These are phyloP conservation scores for Cosmia pyralina DNA, from an alignment of 2,888 invertebrate genomes.

Conservation along the genomic window DNA sequence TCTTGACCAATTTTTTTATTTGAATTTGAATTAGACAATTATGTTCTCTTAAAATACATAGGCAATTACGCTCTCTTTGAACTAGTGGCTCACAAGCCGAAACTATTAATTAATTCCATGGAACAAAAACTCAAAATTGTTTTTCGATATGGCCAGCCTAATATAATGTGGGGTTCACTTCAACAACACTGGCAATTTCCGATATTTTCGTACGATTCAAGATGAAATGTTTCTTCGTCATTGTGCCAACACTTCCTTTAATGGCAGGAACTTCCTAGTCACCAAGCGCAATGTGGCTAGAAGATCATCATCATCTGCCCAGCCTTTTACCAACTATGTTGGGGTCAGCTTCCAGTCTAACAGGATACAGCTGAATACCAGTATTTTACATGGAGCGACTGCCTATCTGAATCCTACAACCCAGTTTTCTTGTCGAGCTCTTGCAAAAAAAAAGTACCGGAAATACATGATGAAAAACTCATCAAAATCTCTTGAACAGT, in stretches of 20 bases:
- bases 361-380: not conserved
- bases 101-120: slow-evolving; percentile 9
- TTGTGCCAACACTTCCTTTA: too few relatives aligned
- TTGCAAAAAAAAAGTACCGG: not conserved
- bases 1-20: too few relatives aligned
- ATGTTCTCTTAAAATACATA: slow-evolving; percentile 35
- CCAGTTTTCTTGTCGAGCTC: not conserved
- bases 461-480: not conserved
- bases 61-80: slow-evolving; percentile 24
- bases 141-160: not conserved
- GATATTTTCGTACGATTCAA: too few relatives aligned
- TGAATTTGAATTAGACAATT: slow-evolving; percentile 15
- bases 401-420: too few relatives aligned
- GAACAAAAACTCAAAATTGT: slow-evolving; percentile 1
- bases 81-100: slow-evolving; percentile 1
- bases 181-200: too few relatives aligned
- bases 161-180: not conserved
- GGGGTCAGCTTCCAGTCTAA: not conserved
- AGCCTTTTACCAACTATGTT: not conserved
- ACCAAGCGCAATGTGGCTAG: not conserved
- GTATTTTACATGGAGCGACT: not conserved
- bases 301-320: not conserved
- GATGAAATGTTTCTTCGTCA: not conserved
- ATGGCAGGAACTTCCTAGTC: not conserved
- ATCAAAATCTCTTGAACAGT: slow-evolving; percentile 2